Evolutionary conservation across 2,888 invertebrate genomes (phyloP).

Genomic region (Dryobotodes eremita): DNA sequence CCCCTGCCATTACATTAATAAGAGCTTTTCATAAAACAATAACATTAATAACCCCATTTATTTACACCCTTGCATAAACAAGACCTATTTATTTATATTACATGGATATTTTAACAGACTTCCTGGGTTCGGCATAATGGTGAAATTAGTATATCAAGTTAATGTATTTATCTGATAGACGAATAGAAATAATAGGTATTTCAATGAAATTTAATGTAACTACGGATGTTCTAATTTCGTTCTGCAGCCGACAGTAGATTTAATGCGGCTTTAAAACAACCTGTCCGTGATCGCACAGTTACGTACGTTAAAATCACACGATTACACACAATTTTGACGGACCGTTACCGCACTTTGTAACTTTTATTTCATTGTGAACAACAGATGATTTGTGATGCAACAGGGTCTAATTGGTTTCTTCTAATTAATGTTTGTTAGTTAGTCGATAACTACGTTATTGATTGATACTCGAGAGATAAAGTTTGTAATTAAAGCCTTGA

Average conservation of each 20-base stretch:
- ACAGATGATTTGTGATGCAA: no score
- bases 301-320: background rate
- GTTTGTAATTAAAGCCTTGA: constrained; percentile 7
- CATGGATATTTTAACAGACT: background rate
- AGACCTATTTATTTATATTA: background rate
- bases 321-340: background rate
- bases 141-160: background rate
- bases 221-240: constrained; percentile 29
- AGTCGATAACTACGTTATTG: background rate
- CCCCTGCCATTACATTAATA: background rate
- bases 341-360: background rate
- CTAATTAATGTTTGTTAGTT: background rate
- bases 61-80: background rate
- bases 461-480: background rate
- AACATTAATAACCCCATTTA: background rate
- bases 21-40: background rate
- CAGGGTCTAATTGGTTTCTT: background rate
- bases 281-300: background rate
- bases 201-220: constrained; percentile 22
- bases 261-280: constrained; percentile 11
- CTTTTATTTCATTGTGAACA: background rate
- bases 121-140: background rate
- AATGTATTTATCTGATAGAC: background rate
- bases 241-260: constrained; percentile 31
- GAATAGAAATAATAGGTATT: background rate